phyloP scores from a whole-genome alignment of 2,797 vertebrate genomes.

The Vireo griseus region DNA sequence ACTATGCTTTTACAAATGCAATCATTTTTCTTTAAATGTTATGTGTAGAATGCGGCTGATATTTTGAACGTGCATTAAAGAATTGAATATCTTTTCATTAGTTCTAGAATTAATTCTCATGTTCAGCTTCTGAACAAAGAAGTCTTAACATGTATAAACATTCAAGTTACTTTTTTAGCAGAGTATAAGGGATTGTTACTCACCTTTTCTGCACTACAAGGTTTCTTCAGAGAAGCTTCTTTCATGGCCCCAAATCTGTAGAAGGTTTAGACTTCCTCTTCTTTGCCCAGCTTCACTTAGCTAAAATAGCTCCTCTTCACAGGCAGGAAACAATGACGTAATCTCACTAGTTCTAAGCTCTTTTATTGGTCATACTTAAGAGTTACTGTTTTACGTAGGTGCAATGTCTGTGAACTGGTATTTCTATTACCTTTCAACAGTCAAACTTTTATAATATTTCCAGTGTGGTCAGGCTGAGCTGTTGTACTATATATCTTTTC shows the following conservation, averaged over 20 bases:
- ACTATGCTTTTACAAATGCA: neutral
- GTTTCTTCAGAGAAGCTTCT: constrained; percentile 15
- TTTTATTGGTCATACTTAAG: constrained; percentile 26
- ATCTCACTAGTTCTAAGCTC: neutral
- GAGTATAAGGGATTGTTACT: constrained; percentile 24
- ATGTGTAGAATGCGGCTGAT: neutral
- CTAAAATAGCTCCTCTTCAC: constrained; percentile 48
- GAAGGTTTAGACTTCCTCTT: constrained; percentile 46
- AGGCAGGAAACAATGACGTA: constrained; percentile 57
- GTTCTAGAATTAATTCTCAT: neutral
- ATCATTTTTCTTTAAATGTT: neutral
- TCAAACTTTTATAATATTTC: neutral
- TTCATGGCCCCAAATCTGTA: constrained; percentile 9
- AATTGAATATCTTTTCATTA: neutral
- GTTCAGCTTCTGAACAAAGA: neutral
- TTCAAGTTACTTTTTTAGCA: neutral
- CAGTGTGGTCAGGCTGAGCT: neutral
- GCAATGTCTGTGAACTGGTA: neutral
- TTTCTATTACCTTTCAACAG: neutral
- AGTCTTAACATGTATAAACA: neutral
- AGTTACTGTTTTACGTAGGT: neutral
- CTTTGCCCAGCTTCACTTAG: neutral
- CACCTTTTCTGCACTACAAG: constrained; percentile 42
- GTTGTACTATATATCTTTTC: neutral
- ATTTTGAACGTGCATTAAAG: neutral